These are phyloP conservation scores for Enhydra lutris DNA, from an alignment of 2,113 vertebrate genomes.

Conservation along the genomic window DNA sequence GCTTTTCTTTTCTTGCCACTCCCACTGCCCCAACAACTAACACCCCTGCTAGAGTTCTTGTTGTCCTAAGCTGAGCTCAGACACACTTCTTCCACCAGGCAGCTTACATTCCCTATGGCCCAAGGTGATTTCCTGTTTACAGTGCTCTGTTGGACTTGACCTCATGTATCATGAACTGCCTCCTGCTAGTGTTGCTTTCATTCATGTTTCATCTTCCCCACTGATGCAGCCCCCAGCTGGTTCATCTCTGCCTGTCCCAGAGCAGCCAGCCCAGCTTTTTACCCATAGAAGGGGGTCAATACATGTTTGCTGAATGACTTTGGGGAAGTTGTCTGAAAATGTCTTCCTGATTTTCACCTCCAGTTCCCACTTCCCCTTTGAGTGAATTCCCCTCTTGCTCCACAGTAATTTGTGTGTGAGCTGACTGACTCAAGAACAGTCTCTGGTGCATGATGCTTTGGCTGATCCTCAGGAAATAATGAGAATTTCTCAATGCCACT, in stretches of 20 bases:
- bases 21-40: not conserved
- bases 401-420: constrained; percentile 15
- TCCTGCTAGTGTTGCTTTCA: not conserved
- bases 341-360: constrained; percentile 57
- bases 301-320: constrained; percentile 19
- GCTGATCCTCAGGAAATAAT: constrained; percentile 5
- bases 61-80: not conserved
- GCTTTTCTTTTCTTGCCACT: not conserved
- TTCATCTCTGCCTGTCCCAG: not conserved
- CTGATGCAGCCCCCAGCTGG: not conserved
- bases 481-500: not conserved
- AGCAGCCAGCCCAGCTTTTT: not conserved
- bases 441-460: not conserved
- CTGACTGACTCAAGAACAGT: not conserved
- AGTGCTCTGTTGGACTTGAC: not conserved
- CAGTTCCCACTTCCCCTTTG: constrained; percentile 62
- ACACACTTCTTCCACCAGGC: not conserved
- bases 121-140: not conserved
- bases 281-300: not conserved
- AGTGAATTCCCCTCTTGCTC: constrained; percentile 56
- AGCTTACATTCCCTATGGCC: not conserved
- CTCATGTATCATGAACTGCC: not conserved
- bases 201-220: not conserved
- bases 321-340: constrained; percentile 62
- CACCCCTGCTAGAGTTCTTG: not conserved